phyloP scores from a whole-genome alignment of 2,113 vertebrate genomes.

The Channa argus region DNA sequence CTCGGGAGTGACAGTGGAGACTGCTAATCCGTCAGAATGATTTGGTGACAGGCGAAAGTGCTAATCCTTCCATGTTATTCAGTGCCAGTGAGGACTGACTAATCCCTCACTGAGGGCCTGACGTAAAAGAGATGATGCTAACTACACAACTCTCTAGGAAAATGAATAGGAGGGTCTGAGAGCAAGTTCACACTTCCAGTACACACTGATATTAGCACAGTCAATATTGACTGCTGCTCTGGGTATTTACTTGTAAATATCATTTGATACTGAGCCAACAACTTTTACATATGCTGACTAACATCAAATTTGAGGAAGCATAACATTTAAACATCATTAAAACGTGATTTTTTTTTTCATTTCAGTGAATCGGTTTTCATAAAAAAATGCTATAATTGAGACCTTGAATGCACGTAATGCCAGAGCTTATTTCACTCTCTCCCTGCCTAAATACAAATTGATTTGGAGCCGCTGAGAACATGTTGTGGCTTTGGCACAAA shows the following conservation, averaged over 20 bases:
- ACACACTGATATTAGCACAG: conserved; percentile 35
- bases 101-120: conserved; percentile 61
- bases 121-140: conserved; percentile 47
- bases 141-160: conserved; percentile 61
- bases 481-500: conserved; percentile 32
- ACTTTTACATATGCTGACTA: neutral
- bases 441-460: conserved; percentile 19
- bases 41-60: conserved; percentile 73
- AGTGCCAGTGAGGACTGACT: conserved; percentile 51
- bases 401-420: neutral
- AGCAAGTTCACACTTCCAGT: conserved; percentile 10
- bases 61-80: conserved; percentile 75
- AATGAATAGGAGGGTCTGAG: conserved; percentile 20
- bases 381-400: no score
- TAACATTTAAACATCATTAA: neutral
- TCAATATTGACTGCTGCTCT: conserved; percentile 52
- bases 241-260: conserved; percentile 18
- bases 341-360: neutral
- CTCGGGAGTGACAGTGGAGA: conserved; percentile 51
- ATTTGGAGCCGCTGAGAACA: conserved; percentile 12
- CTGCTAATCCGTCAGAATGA: conserved; percentile 73
- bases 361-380: no score
- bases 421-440: conserved; percentile 11
- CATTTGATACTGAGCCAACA: conserved; percentile 6
- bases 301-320: neutral